Conservation (phyloP, 2,888 invertebrate genomes). For the Apotomis turbidana region DNA sequence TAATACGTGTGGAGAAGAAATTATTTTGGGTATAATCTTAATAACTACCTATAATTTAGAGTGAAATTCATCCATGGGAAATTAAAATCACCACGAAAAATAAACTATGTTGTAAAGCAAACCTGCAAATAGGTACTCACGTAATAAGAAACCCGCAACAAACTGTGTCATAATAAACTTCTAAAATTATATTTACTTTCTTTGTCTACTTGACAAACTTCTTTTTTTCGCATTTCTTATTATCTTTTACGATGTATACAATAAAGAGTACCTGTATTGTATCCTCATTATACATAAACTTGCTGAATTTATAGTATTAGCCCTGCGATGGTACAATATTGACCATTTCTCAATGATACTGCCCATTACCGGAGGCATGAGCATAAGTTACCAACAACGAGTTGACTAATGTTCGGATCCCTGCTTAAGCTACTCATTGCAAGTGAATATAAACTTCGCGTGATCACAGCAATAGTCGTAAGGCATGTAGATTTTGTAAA, state of each 20-base stretch:
- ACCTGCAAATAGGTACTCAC: too few relatives aligned
- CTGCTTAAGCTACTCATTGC: slow-evolving; percentile 13
- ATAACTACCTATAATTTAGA: too few relatives aligned
- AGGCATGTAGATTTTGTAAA: too few relatives aligned
- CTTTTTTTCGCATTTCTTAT: neutral
- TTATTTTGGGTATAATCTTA: too few relatives aligned
- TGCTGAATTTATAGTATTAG: slow-evolving; percentile 10
- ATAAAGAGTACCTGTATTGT: neutral
- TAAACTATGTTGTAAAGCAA: too few relatives aligned
- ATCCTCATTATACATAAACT: neutral
- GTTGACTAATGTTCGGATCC: slow-evolving; percentile 1
- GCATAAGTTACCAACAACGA: slow-evolving; percentile 8
- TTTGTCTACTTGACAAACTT: neutral
- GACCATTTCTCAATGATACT: slow-evolving; percentile 17
- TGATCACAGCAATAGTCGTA: neutral
- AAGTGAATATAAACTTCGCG: slow-evolving; percentile 23
- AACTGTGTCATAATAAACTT: too few relatives aligned
- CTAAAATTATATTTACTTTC: neutral
- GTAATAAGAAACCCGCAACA: too few relatives aligned
- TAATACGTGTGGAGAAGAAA: too few relatives aligned
- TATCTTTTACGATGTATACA: neutral
- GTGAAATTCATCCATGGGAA: too few relatives aligned
- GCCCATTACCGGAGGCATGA: slow-evolving; percentile 17
- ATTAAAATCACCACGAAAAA: too few relatives aligned
- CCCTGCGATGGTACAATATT: neutral